A percentile compares a stretch with the other conserved stretches of the same genome.
Evolutionary conservation across 2,888 invertebrate genomes (phyloP).

Genomic region (Standfussiana lucernea): DNA sequence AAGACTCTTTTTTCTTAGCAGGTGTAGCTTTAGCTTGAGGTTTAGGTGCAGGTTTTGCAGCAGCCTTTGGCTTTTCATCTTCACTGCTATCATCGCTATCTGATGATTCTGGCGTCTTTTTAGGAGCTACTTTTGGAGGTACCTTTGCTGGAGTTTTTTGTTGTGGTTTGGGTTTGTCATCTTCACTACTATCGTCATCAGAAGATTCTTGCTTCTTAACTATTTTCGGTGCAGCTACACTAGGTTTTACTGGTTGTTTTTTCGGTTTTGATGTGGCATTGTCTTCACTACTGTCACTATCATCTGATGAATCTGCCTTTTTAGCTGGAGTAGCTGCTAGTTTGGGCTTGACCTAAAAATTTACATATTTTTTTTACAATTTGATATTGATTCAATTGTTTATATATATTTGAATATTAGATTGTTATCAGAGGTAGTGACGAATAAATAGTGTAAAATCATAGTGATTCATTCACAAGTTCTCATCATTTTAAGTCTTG

Average conservation of each 20-base stretch:
- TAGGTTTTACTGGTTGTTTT: constrained; percentile 75
- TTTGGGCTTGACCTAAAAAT: constrained; percentile 60
- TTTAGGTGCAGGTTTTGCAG: constrained; percentile 65
- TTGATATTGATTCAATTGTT: neutral
- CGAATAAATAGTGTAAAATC: constrained; percentile 78
- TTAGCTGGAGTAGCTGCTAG: constrained; percentile 54
- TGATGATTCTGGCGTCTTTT: constrained; percentile 62
- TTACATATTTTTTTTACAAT: neutral
- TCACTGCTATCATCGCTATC: constrained; percentile 79
- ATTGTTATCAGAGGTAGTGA: constrained; percentile 85
- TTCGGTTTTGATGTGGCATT: constrained; percentile 70
- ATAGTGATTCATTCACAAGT: constrained; percentile 71
- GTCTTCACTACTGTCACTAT: constrained; percentile 72
- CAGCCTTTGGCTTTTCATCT: constrained; percentile 78
- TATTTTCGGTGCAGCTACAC: constrained; percentile 65
- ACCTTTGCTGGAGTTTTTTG: constrained; percentile 69
- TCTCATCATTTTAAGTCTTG: constrained; percentile 76
- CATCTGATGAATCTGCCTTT: constrained; percentile 75
- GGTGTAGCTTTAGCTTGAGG: constrained; percentile 65
- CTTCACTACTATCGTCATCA: constrained; percentile 75
- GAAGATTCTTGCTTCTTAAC: constrained; percentile 77
- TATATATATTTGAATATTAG: neutral
- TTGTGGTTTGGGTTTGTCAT: constrained; percentile 77
- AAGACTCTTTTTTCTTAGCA: constrained; percentile 75
- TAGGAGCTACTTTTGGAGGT: constrained; percentile 63